Base-by-base conservation (phyloP, 2,797 vertebrate genomes). In the Eurystomus glaucurus region DNA sequence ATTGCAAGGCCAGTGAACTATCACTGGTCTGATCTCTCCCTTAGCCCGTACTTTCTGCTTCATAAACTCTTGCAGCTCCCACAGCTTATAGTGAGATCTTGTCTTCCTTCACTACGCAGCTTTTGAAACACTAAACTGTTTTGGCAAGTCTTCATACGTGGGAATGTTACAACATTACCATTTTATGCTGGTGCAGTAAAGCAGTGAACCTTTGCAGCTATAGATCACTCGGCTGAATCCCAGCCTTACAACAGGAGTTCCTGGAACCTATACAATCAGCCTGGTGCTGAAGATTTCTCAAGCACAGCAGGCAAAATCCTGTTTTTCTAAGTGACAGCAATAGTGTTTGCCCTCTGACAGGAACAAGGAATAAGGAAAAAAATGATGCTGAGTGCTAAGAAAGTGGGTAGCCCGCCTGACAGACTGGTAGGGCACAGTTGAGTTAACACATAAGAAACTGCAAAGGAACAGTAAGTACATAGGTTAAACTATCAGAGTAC, bases 41-140 rank as follows among this genome's bases (percentile, higher is more conserved):
- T 97, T 94, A 97, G 97, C 97, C 97, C 96, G 96, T 96, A 97
- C 96, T 98, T 98, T 98, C 98, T 98, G 98, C 98, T 98, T 97
- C 98, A 98, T 98, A 98, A 98, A 98, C 95, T 97, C 93, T 92
- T 92, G 94, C 96, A 96, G 97, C 96, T 98, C 97, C 97, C 94
- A 96, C 57, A 51, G 98, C 96, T 97, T 98, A 96, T 97, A 97
- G 96, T 79, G 94, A 98, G 97, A 97, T 97, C 97, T 98, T 97
- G 97, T 98, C 97, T 98, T 97, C 83, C 8, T 95, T 98, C 95
- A 95, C 81, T 86, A 97, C 85, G 83, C 57, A 85, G 97, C 81
- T 97, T 98, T 97, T 97, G 97, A 98, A 98, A 98, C 97, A 97
- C 97, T 97, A 97, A 97, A 97, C 92, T 97, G 76, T 97, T 98